These are phyloP conservation scores for Amphilophus citrinellus DNA, from an alignment of 2,113 vertebrate genomes.

Conservation along the genomic window DNA sequence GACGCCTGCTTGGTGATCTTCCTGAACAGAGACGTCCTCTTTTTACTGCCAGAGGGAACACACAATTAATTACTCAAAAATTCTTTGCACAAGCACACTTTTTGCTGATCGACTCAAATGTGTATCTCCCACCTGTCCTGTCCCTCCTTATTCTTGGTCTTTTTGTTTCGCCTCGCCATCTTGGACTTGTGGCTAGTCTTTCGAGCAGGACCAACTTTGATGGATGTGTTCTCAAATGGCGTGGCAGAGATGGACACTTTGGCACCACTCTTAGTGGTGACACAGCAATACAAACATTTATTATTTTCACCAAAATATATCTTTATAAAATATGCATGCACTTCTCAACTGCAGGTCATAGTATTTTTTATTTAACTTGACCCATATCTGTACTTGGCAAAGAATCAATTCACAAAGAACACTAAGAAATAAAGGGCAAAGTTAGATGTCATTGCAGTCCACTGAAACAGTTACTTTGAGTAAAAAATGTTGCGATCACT, in stretches of 20 bases:
- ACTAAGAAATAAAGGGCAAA: neutral
- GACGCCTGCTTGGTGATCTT: constrained; percentile 96
- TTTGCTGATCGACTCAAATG: neutral
- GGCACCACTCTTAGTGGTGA: constrained; percentile 87
- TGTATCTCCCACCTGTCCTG: constrained; percentile 87
- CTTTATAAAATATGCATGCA: neutral
- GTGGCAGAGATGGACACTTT: constrained; percentile 96
- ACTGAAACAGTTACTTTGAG: neutral
- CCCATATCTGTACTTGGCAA: neutral
- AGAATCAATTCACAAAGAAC: neutral
- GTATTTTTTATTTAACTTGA: neutral
- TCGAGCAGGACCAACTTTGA: constrained; percentile 95
- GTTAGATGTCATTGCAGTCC: neutral
- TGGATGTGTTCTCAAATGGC: constrained; percentile 96
- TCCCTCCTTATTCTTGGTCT: constrained; percentile 90
- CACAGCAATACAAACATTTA: neutral
- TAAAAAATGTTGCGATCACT: neutral
- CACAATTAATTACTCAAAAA: neutral
- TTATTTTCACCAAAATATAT: neutral
- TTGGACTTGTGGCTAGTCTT: constrained; percentile 92
- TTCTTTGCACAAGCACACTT: neutral
- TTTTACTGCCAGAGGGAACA: constrained; percentile 80
- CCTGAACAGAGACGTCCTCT: constrained; percentile 92
- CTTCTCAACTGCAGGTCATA: neutral
- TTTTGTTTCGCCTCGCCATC: constrained; percentile 96